Evolutionary conservation across 2,888 invertebrate genomes (phyloP), one percentile per base, ranked within the genome.

Genomic region (Nephrocerus scutellatus): DNA sequence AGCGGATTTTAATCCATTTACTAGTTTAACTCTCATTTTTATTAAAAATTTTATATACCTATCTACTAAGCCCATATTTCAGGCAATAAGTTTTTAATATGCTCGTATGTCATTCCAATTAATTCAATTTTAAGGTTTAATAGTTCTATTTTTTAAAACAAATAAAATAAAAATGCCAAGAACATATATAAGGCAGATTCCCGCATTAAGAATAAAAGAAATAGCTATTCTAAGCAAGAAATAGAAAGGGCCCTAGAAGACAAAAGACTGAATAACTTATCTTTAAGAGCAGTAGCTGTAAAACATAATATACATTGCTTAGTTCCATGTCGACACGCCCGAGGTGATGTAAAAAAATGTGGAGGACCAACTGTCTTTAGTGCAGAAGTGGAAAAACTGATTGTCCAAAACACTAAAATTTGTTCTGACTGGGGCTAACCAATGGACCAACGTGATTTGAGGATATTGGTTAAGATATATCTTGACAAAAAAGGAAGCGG

Each of bases 111-210:
- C 12, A 12, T 26, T 26, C 26, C 7, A 26, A 8, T 26, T 26
- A 26, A 6, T 26, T 12, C 26, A 26, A 26, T 12, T 26, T 26
- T 8, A n/a, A 26, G 26, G n/a, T 26, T 26, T 26, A 13, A 26
- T 26, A 6, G 26, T 26, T 26, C 26, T 26, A 26, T 26, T 26
- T 26, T 6, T 26, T n/a, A n/a, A 6, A 8, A 26, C 6, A 6
- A 26, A 26, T 26, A 26, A 26, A 13, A 6, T 26, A 6, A 26
- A n/a, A 26, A 26, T 26, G 26, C 26, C 26, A 26, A 26, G n/a
- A n/a, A n/a, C n/a, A n/a, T n/a, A n/a, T n/a, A n/a, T 26, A 26
- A 26, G 26, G 12, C 26, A 26, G 26, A 26, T 13, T 13, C 26
- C 13, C 26, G 26, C 6, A 26, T 12, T 26, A 26, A 26, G n/a